phyloP scores from a whole-genome alignment of 2,888 invertebrate species.

The Shargacucullia verbasci region DNA sequence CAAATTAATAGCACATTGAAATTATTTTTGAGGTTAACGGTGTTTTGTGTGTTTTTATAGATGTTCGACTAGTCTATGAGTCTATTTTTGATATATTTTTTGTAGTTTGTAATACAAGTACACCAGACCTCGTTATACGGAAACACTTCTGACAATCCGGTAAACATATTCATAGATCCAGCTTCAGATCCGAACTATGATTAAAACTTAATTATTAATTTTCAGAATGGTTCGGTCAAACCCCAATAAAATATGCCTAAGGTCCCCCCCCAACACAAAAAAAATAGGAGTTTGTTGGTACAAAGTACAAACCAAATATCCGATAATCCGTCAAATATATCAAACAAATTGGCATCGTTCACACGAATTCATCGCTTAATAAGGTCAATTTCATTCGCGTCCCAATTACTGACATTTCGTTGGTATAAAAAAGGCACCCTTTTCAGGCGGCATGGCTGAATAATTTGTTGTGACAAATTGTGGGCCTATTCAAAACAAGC shows the following conservation, averaged over 20 bases:
- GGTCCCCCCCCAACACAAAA: not conserved
- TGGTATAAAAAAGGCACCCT: constrained; percentile 68
- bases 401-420: constrained; percentile 62
- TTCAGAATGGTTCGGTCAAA: no score
- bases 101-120: no score
- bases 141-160: no score
- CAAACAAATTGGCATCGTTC: constrained; percentile 38
- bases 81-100: no score
- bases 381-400: constrained; percentile 62
- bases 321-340: constrained; percentile 17
- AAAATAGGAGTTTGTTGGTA: not conserved
- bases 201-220: no score
- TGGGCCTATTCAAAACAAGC: constrained; percentile 76
- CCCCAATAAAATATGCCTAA: not conserved
- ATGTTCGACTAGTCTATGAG: no score
- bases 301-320: constrained; percentile 9
- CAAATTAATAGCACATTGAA: no score
- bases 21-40: no score
- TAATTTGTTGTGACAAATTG: constrained; percentile 82
- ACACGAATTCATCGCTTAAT: constrained; percentile 49
- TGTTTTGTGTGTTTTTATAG: no score
- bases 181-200: no score
- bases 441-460: constrained; percentile 75
- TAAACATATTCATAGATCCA: no score
- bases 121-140: no score